Conservation (phyloP, 2,888 invertebrate species). For the Zaprionus obscuricornis region DNA sequence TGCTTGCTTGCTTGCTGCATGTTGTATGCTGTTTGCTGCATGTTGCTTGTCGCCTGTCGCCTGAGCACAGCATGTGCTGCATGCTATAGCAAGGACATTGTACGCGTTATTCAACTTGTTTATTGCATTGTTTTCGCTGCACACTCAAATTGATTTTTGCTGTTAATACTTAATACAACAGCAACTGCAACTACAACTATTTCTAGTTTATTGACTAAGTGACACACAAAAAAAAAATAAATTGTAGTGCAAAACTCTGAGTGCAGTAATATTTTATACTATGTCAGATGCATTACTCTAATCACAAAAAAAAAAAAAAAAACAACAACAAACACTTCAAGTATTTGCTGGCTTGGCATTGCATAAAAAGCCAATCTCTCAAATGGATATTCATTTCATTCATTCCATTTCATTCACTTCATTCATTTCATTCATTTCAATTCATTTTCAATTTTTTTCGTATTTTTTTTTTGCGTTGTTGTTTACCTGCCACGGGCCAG, state of each 20-base stretch:
- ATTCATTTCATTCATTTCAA: constrained; percentile 31
- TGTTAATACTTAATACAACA: constrained; percentile 57
- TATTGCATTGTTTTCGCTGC: constrained; percentile 33
- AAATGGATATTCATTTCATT: constrained; percentile 66
- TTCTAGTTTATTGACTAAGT: too few species aligned
- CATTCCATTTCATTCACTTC: too few species aligned
- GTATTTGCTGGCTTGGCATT: constrained; percentile 1
- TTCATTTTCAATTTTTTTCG: constrained; percentile 1
- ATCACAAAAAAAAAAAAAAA: constrained; percentile 47
- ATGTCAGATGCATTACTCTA: constrained; percentile 69
- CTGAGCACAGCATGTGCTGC: too few species aligned
- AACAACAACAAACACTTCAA: too few species aligned
- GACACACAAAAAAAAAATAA: too few species aligned
- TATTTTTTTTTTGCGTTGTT: constrained; percentile 37
- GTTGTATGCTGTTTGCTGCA: too few species aligned
- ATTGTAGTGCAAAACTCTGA: too few species aligned
- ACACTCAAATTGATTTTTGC: constrained; percentile 60
- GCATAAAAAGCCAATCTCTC: constrained; percentile 60
- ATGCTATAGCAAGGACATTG: too few species aligned
- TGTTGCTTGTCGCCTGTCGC: too few species aligned
- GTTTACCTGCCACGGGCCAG: constrained; percentile 28
- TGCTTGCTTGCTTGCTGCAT: too few species aligned
- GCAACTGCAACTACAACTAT: too few species aligned
- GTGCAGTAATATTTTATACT: constrained; percentile 12
- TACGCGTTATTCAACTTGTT: constrained; percentile 14